Conservation (phyloP, 2,888 invertebrate genomes). For the Thera obeliscata region DNA sequence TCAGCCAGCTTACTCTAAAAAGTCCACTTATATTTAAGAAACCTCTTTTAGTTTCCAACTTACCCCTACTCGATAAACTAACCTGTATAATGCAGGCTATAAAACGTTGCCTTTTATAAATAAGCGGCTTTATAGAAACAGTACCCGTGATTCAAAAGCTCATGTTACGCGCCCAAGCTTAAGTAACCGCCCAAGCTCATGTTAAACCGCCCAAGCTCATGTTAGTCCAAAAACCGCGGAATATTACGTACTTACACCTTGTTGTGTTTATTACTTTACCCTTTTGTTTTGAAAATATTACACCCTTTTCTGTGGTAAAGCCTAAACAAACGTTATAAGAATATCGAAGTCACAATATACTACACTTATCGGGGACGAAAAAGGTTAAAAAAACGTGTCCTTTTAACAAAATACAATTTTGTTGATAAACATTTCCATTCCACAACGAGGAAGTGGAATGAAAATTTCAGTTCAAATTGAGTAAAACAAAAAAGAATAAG, state of each 20-base stretch:
- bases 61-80: too few relatives aligned
- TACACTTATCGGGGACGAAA: neutral
- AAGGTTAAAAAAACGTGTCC: too few relatives aligned
- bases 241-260: neutral
- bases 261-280: constrained; percentile 12
- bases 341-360: constrained; percentile 2
- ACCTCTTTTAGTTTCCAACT: too few relatives aligned
- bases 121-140: neutral
- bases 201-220: too few relatives aligned
- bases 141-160: neutral
- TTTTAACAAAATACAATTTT: too few relatives aligned
- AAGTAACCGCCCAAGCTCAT: neutral
- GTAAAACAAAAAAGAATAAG: too few relatives aligned
- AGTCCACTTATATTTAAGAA: too few relatives aligned
- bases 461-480: too few relatives aligned
- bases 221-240: neutral
- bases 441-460: too few relatives aligned
- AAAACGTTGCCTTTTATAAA: neutral
- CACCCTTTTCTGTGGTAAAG: neutral
- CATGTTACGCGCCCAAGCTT: neutral
- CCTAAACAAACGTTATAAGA: constrained; percentile 30
- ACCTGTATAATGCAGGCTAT: too few relatives aligned
- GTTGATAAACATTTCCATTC: too few relatives aligned
- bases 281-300: constrained; percentile 8
- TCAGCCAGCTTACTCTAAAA: too few relatives aligned